These are phyloP conservation scores for Heliconius sara DNA, from an alignment of 2,888 invertebrate genomes.

Conservation along the genomic window DNA sequence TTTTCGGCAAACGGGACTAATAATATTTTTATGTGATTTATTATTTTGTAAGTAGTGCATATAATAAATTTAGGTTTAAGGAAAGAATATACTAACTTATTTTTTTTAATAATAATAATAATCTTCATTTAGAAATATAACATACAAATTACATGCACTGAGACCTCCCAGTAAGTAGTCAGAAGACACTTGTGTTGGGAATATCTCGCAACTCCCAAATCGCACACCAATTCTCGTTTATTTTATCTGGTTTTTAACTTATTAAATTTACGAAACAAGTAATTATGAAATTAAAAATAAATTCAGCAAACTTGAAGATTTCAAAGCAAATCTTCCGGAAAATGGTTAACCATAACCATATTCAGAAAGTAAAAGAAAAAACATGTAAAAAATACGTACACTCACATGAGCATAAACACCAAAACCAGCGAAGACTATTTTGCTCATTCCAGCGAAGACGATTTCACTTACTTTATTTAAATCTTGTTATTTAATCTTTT, in stretches of 20 bases:
- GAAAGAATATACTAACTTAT: neutral
- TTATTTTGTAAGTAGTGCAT: neutral
- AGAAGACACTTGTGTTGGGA: too few relatives aligned
- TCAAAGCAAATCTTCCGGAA: neutral
- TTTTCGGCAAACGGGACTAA: constrained; percentile 2
- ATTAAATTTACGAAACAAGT: neutral
- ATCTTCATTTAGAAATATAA: too few relatives aligned
- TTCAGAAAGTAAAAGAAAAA: neutral
- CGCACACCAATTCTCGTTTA: too few relatives aligned
- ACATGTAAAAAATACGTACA: neutral
- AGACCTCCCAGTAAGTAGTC: too few relatives aligned
- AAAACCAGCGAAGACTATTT: neutral
- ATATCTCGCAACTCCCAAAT: too few relatives aligned
- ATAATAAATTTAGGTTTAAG: neutral
- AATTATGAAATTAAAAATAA: neutral
- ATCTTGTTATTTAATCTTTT: constrained; percentile 21
- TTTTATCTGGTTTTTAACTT: neutral
- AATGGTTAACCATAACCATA: constrained; percentile 4
- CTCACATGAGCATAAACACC: neutral
- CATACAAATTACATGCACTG: too few relatives aligned
- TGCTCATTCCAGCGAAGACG: neutral
- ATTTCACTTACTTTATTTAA: constrained; percentile 20
- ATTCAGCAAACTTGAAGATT: neutral
- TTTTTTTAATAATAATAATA: too few relatives aligned
- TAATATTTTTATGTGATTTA: neutral